Base-by-base conservation (phyloP, 35 echinoderm and acorn worm genomes). In the Holothuria glaberrima region DNA sequence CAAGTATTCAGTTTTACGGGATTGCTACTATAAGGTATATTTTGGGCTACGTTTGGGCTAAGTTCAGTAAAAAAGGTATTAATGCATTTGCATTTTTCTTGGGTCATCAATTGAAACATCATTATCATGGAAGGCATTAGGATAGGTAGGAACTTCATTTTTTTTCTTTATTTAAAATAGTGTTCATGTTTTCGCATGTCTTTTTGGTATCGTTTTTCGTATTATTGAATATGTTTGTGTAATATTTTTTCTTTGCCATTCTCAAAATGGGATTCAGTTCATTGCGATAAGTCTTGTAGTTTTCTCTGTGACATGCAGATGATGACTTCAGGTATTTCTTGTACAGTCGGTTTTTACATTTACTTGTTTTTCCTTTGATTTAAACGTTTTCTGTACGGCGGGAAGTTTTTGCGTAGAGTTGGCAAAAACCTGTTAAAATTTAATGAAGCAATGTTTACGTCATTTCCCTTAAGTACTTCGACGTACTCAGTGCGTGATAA, bases 191-290 rank as follows among this genome's bases (percentile, higher is more conserved):
- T 71, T 68, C 9, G n/a, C n/a, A 68, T 24, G n/a, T 68, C 29
- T 29, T 29, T 75, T 75, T 44, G 6, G 6, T 75, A 36, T 38
- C 71, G 36, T 75, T 13, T 75, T 75, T 75, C 38, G 71, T 33
- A 21, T 21, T 75, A 6, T 75, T 44, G 12, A 68, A 75, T 36
- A 36, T 75, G 10, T 34, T 22, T 16, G 70, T 74, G 17, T 36
- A 74, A 20, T 74, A 28, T 5, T 33, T 75, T n/a, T 75, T 36
- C 71, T 75, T 75, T 33, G 33, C 71, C 10, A 38, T 75, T 30
- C 33, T 31, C 30, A 75, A 18, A 33, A 38, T 75, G 71, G 38
- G 71, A 75, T 44, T 75, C 30, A 75, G 71, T 21, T 75, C 9
- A 36, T 36, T 75, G 17, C 71, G 71, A 38, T 36, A 75, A 9